Evolutionary conservation across 2,797 vertebrate genomes (phyloP), one percentile per base, ranked within the genome.

Genomic region (Typhlichthys subterraneus): DNA sequence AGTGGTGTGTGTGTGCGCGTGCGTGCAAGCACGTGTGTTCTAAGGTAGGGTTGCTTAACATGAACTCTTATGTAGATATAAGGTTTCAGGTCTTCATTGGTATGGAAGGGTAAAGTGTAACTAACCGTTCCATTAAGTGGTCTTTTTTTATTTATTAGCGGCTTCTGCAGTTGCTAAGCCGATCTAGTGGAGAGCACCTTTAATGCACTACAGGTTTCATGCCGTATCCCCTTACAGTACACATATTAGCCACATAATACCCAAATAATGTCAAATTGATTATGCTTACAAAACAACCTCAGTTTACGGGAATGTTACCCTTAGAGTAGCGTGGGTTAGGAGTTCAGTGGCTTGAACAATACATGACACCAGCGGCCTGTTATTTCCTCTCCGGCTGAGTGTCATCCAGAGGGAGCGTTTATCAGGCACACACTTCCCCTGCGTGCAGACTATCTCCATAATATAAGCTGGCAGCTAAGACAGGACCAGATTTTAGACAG

Each of bases 381-480:
- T 85, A 78, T 86, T 83, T 81, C 79, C 57, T 19, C 75, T 79
- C 62, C 5, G 54, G 50, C 64, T 72, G 51, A 55, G 65, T 65
- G 56, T 80, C 66, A 79, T 72, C 78, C 75, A 70, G 46, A 76
- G 67, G 61, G 68, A 81, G 65, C 75, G 69, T 83, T 85, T 75
- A 83, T 80, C 83, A 83, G 73, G 74, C 76, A 55, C 77, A 65
- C 60, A 70, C 75, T 78, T 79, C 77, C 70, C 76, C 73, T 62
- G 61, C 75, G 65, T 74, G 68, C 54, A 64, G 59, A 77, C 63
- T 57, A 65, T 85, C 76, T 86, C 71, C 73, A 59, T 88, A 71
- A 85, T 81, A 65, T 66, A 79, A 78, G 66, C 63, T 83, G 87
- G 83, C 84, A 88, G 81, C 64, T 64, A 33, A 80, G 64, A 79